Percentiles rank a stretch among this genome's conserved stretches.
Evolutionary conservation across 2,113 vertebrate genomes (phyloP).

Genomic region (Scortum barcoo): DNA sequence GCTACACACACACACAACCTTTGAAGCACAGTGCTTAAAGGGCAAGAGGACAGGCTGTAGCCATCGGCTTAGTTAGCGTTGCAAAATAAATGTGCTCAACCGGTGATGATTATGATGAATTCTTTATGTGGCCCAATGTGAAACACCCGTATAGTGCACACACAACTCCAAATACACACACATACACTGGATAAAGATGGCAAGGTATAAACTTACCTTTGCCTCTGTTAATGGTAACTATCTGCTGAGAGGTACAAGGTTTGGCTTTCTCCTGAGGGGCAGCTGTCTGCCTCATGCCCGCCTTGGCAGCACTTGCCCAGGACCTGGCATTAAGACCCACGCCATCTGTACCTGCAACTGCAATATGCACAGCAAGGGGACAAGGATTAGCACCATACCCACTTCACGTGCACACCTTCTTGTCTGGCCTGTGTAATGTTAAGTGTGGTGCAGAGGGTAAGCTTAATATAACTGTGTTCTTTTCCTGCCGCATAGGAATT

Average conservation of each 20-base stretch:
- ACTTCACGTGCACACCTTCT: constrained; percentile 40
- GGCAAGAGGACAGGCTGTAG: constrained; percentile 12
- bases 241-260: constrained; percentile 57
- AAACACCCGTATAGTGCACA: constrained; percentile 22
- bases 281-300: constrained; percentile 70
- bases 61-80: constrained; percentile 25
- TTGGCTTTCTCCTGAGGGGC: constrained; percentile 70
- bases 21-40: constrained; percentile 12
- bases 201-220: constrained; percentile 69
- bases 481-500: constrained; percentile 13
- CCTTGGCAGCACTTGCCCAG: constrained; percentile 64
- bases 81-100: constrained; percentile 53
- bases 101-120: constrained; percentile 52
- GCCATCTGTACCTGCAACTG: constrained; percentile 73
- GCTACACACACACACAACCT: constrained; percentile 3
- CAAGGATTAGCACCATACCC: constrained; percentile 39
- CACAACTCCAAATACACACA: constrained; percentile 29
- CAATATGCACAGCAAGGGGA: constrained; percentile 50
- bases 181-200: constrained; percentile 23
- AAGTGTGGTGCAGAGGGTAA: constrained; percentile 43
- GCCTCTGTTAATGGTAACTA: constrained; percentile 56
- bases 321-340: constrained; percentile 55
- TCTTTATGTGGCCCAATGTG: constrained; percentile 60
- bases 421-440: constrained; percentile 48
- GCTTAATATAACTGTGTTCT: constrained; percentile 46